Evolutionary conservation across 2,888 invertebrate genomes (phyloP).

Genomic region (Polymixis flavicincta): DNA sequence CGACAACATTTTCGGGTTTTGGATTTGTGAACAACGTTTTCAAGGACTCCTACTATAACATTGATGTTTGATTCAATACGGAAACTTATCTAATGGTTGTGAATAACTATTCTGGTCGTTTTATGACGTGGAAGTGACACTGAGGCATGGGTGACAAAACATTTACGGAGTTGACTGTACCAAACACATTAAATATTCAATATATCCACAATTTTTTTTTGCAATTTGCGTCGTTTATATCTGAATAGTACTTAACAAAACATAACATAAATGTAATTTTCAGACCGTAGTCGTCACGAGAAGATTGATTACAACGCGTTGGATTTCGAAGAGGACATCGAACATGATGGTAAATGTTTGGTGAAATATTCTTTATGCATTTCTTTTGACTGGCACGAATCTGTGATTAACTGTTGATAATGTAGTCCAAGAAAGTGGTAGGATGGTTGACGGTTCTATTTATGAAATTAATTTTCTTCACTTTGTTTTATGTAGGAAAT

Average conservation of each 20-base stretch:
- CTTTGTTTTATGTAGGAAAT: background rate
- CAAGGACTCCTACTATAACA: no score
- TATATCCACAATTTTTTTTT: background rate
- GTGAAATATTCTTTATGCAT: background rate
- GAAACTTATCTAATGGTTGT: no score
- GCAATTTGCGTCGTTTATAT: background rate
- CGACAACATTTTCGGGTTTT: no score
- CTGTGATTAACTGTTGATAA: background rate
- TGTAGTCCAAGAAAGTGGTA: background rate
- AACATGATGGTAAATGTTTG: conserved; percentile 83
- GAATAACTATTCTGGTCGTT: no score
- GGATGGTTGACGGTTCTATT: background rate
- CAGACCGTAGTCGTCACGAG: conserved; percentile 83
- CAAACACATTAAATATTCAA: background rate
- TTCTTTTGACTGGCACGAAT: background rate
- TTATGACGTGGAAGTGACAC: background rate
- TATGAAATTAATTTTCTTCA: background rate
- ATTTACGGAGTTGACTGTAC: background rate
- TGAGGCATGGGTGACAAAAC: background rate
- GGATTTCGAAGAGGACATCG: conserved; percentile 93
- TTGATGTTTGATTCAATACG: no score
- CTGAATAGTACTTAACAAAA: background rate
- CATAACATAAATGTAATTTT: conserved; percentile 24
- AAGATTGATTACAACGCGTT: conserved; percentile 93
- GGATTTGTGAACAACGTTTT: no score